Evolutionary conservation across 2,797 vertebrate species (phyloP).

Genomic region (Zenarchopterus dispar): DNA sequence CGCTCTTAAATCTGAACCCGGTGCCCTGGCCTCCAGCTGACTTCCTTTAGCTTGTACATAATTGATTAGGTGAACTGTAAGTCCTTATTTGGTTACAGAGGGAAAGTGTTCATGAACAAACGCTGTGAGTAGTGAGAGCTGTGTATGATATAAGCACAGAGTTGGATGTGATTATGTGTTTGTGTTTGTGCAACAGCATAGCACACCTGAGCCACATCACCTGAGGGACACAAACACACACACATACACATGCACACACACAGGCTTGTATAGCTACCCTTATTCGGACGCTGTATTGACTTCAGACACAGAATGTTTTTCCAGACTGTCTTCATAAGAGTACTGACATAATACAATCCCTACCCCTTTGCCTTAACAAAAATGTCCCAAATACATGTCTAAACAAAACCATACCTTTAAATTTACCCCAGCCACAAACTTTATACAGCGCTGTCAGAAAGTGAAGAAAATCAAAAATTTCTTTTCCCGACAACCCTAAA

Average conservation of each 20-base stretch:
- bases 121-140: neutral
- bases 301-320: neutral
- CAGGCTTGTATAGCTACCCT: neutral
- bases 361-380: neutral
- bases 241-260: neutral
- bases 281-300: neutral
- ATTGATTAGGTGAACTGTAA: constrained; percentile 46
- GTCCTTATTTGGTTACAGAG: constrained; percentile 36
- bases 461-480: too few relatives aligned
- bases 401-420: too few relatives aligned
- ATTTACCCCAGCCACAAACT: too few relatives aligned
- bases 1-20: constrained; percentile 23
- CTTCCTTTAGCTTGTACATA: constrained; percentile 37
- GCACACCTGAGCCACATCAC: constrained; percentile 45
- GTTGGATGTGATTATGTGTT: constrained; percentile 3
- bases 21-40: constrained; percentile 18
- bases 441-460: too few relatives aligned
- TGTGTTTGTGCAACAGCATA: constrained; percentile 8
- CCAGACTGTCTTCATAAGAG: neutral
- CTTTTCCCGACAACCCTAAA: too few relatives aligned
- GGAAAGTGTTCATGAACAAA: constrained; percentile 23
- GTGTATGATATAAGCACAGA: neutral
- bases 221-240: constrained; percentile 24
- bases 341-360: neutral
- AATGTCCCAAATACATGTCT: neutral